These are phyloP conservation scores for Rallus crepitans DNA, from an alignment of 2,797 vertebrate species.

Conservation along the genomic window DNA sequence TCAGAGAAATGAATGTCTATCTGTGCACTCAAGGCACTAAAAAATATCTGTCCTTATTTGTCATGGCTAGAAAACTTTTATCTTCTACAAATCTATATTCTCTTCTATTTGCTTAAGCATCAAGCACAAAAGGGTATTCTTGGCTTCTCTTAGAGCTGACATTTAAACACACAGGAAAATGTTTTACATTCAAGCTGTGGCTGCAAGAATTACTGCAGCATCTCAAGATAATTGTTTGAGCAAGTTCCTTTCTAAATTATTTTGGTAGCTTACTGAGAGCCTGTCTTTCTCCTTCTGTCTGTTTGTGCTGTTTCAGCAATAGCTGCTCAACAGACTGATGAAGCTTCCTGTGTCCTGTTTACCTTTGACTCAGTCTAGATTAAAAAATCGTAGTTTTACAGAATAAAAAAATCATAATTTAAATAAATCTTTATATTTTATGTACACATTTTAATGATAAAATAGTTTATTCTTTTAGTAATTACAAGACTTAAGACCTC, in stretches of 20 bases:
- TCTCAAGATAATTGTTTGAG: neutral
- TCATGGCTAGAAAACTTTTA: neutral
- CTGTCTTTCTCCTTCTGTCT: neutral
- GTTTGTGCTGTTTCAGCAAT: neutral
- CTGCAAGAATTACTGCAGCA: neutral
- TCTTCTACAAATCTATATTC: neutral
- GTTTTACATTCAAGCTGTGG: neutral
- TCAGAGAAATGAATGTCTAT: neutral
- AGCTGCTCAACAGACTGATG: neutral
- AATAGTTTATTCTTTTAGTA: neutral
- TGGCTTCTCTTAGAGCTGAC: neutral
- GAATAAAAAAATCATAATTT: neutral
- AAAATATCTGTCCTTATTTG: neutral
- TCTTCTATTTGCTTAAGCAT: slow-evolving; percentile 1
- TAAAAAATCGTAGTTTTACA: neutral
- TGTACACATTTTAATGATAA: neutral
- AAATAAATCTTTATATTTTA: neutral
- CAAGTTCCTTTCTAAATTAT: neutral
- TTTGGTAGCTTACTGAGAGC: neutral
- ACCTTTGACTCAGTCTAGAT: neutral
- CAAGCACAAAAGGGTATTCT: neutral
- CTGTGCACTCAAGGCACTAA: neutral
- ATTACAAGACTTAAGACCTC: neutral
- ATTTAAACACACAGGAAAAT: slow-evolving; percentile 8
- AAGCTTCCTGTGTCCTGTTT: neutral